Percentiles rank a stretch among this genome's conserved stretches.
phyloP scores from a whole-genome alignment of 2,113 vertebrate genomes.

The Panthera uncia region DNA sequence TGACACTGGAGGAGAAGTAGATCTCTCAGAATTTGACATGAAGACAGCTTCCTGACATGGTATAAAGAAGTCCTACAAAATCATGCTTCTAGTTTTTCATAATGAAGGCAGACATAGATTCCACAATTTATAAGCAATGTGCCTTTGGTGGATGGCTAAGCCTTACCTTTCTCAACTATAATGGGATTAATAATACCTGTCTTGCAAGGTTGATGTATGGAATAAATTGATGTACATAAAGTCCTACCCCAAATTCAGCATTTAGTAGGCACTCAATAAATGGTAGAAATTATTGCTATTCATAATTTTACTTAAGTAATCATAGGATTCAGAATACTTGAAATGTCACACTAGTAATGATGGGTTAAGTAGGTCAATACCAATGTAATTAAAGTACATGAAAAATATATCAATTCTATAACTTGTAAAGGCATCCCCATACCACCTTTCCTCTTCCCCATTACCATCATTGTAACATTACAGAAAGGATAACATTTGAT shows the following conservation, averaged over 20 bases:
- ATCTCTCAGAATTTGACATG: neutral
- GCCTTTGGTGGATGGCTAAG: neutral
- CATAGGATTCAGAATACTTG: neutral
- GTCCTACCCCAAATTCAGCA: neutral
- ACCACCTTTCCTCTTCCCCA: too few relatives aligned
- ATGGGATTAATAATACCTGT: neutral
- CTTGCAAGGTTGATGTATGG: neutral
- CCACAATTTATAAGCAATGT: neutral
- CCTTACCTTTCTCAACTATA: neutral
- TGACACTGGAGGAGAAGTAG: neutral
- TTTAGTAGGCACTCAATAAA: neutral
- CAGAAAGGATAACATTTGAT: neutral
- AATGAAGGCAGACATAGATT: neutral
- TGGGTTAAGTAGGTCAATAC: neutral
- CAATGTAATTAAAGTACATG: neutral
- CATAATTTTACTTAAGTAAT: conserved; percentile 12
- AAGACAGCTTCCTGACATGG: neutral
- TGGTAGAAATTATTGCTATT: neutral
- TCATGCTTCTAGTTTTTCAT: neutral
- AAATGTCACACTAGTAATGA: neutral
- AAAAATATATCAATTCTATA: neutral
- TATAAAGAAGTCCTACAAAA: conserved; percentile 4
- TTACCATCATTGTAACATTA: neutral
- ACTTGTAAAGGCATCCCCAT: neutral
- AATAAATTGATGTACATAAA: neutral